These are phyloP conservation scores for Strigamia transsilvanica DNA, from an alignment of 2,888 invertebrate species.

Conservation along the genomic window DNA sequence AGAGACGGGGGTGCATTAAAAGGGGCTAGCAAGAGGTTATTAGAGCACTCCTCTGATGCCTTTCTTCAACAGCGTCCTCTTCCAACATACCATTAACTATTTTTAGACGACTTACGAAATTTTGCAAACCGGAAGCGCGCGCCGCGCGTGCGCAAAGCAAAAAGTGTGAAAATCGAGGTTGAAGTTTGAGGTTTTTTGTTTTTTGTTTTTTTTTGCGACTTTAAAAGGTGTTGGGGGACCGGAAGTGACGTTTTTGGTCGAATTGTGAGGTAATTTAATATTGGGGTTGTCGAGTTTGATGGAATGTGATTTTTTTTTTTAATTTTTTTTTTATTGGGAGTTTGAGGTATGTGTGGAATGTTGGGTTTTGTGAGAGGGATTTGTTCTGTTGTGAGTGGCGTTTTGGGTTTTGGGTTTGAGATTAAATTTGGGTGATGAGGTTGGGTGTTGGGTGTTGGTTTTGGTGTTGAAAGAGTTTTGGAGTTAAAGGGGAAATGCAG, in stretches of 20 bases:
- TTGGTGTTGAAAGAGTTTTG: neutral
- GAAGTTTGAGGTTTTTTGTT: neutral
- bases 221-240: neutral
- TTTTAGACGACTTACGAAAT: slow-evolving; percentile 46
- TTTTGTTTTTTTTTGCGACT: slow-evolving; percentile 16
- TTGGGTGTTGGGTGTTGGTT: neutral
- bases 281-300: too few species aligned
- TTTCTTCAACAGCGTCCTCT: slow-evolving; percentile 50
- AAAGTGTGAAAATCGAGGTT: slow-evolving; percentile 44
- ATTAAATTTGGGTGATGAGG: neutral
- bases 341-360: neutral
- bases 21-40: neutral
- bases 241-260: too few species aligned
- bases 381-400: neutral
- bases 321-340: too few species aligned
- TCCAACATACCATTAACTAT: slow-evolving; percentile 53
- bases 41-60: slow-evolving; percentile 32
- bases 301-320: too few species aligned
- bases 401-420: neutral
- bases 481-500: neutral
- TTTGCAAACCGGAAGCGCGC: slow-evolving; percentile 50
- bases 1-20: neutral
- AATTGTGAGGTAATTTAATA: too few species aligned
- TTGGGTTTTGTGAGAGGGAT: neutral
- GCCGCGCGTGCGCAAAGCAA: slow-evolving; percentile 52